A percentile compares a stretch with the other conserved stretches of the same genome.
Conservation (phyloP, 2,797 vertebrate genomes). For the Monodelphis domestica region DNA sequence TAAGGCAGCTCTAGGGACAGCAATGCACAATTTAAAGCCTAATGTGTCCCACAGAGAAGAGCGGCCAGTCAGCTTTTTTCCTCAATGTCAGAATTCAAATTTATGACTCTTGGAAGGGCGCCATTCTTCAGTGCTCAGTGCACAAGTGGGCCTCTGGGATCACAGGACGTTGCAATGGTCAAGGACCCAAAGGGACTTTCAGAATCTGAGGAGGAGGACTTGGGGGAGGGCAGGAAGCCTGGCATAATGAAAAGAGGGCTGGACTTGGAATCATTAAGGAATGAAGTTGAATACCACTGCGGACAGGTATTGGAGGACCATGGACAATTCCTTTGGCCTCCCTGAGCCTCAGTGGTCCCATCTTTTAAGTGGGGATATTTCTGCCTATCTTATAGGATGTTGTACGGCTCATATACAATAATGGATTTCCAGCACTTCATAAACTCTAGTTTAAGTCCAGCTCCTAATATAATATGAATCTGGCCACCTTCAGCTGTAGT, state of each 20-base stretch:
- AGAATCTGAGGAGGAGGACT: neutral
- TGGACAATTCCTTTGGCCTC: neutral
- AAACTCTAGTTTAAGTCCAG: neutral
- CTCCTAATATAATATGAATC: neutral
- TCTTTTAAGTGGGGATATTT: neutral
- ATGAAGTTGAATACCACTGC: neutral
- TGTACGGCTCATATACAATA: neutral
- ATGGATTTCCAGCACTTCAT: neutral
- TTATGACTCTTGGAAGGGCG: slow-evolving; percentile 6
- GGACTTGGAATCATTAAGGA: neutral
- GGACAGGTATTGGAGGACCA: neutral
- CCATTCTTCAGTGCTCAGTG: slow-evolving; percentile 1
- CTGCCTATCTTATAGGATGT: neutral
- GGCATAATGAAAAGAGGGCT: neutral
- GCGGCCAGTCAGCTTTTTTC: neutral
- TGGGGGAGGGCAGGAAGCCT: neutral
- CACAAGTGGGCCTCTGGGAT: neutral
- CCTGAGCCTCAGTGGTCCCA: neutral
- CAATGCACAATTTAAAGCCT: slow-evolving; percentile 9
- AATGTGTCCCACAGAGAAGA: neutral
- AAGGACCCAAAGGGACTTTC: neutral
- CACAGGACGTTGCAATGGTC: neutral
- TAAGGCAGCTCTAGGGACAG: neutral
- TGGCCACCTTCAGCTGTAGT: neutral
- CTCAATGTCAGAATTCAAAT: slow-evolving; percentile 24